phyloP scores from a whole-genome alignment of 1,140 invertebrate species.

The Trachelipus rathkii region DNA sequence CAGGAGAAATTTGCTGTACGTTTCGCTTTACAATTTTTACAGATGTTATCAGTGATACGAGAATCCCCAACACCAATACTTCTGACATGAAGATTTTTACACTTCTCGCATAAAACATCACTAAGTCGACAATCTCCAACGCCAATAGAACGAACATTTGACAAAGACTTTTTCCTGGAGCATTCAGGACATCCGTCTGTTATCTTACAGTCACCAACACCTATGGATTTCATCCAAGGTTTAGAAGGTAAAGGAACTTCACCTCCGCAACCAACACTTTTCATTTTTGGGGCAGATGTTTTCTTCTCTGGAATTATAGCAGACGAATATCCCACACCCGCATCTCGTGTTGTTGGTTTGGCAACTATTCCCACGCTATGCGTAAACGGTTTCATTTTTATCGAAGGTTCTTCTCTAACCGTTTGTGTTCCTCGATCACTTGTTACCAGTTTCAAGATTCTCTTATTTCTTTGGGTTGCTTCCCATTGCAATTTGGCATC shows the following conservation, averaged over 20 bases:
- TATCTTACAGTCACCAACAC: not conserved
- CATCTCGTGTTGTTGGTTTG: slow-evolving; percentile 51
- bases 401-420: not conserved
- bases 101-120: slow-evolving; percentile 39
- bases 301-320: slow-evolving; percentile 33
- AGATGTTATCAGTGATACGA: not conserved
- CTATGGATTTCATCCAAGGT: not conserved
- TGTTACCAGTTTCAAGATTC: not conserved
- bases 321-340: slow-evolving; percentile 51
- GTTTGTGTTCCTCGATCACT: slow-evolving; percentile 6
- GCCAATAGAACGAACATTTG: slow-evolving; percentile 29
- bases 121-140: slow-evolving; percentile 43
- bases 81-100: slow-evolving; percentile 32
- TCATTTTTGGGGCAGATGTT: slow-evolving; percentile 9
- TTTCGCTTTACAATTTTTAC: too few relatives aligned
- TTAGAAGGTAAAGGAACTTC: slow-evolving; percentile 1
- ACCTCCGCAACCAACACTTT: slow-evolving; percentile 12
- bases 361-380: slow-evolving; percentile 46
- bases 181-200: not conserved
- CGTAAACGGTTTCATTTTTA: slow-evolving; percentile 29
- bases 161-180: not conserved
- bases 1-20: slow-evolving; percentile 12
- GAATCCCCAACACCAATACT: slow-evolving; percentile 34
- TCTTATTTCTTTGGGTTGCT: slow-evolving; percentile 8
- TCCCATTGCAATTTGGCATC: slow-evolving; percentile 30